Evolutionary conservation across 37 sponge, comb jelly and placozoan species (phyloP).

Genomic region (Dysidea cf. avara): DNA sequence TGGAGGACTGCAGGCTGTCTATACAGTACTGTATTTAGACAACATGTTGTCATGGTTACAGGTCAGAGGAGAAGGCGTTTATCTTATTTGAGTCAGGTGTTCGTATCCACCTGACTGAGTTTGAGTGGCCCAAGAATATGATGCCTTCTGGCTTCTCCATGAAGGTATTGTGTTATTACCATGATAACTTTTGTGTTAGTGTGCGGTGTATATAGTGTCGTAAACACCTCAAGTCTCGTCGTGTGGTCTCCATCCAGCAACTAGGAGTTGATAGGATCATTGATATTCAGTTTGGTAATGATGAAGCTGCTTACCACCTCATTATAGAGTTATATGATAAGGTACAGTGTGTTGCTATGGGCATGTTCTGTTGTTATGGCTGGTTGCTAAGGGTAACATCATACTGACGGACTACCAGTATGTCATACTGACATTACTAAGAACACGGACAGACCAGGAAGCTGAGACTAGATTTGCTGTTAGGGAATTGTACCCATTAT

Average conservation of each 20-base stretch:
- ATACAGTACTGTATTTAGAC: too few species aligned
- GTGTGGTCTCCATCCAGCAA: conserved; percentile 76
- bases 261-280: conserved; percentile 92
- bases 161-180: conserved; percentile 50
- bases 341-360: conserved; percentile 50
- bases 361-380: conserved; percentile 1
- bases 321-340: conserved; percentile 96
- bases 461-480: conserved; percentile 82
- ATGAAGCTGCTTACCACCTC: conserved; percentile 86
- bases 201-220: conserved; percentile 49
- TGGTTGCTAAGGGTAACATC: conserved; percentile 73
- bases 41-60: conserved; percentile 13
- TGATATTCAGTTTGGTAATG: conserved; percentile 93
- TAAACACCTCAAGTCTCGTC: conserved; percentile 81
- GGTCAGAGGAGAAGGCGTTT: conserved; percentile 86
- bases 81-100: conserved; percentile 92
- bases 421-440: conserved; percentile 76
- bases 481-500: conserved; percentile 72
- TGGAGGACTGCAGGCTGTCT: too few species aligned
- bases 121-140: conserved; percentile 95
- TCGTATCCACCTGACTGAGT: conserved; percentile 92
- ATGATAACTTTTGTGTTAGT: background rate
- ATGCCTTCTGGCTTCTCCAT: conserved; percentile 95
- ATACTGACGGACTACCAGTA: conserved; percentile 81
- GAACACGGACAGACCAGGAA: conserved; percentile 81